Percentiles rank a stretch among this genome's conserved stretches.
These are phyloP conservation scores for Taenaris catops DNA, from an alignment of 2,888 invertebrate species.

Conservation along the genomic window DNA sequence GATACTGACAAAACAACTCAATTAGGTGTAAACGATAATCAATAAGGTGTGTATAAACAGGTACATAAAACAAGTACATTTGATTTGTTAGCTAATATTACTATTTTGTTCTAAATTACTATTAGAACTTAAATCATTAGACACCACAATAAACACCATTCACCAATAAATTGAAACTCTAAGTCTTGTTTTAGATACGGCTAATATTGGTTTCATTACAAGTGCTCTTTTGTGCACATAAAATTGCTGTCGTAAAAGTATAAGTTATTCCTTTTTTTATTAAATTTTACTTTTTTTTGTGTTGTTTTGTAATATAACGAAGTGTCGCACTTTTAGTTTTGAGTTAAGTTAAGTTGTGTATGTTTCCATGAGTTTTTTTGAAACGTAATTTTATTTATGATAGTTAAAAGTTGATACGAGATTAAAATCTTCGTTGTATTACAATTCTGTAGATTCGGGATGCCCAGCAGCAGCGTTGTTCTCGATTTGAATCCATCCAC, in stretches of 20 bases:
- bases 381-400: too few relatives aligned
- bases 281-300: slow-evolving; percentile 13
- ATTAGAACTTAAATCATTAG: too few relatives aligned
- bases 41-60: slow-evolving; percentile 12
- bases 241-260: slow-evolving; percentile 9
- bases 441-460: slow-evolving; percentile 50
- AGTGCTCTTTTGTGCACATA: slow-evolving; percentile 15
- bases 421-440: slow-evolving; percentile 24
- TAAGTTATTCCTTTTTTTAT: slow-evolving; percentile 1
- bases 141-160: background rate
- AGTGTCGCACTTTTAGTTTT: slow-evolving; percentile 1
- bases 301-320: slow-evolving; percentile 19
- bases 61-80: slow-evolving; percentile 1
- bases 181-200: slow-evolving; percentile 19
- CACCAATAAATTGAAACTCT: background rate
- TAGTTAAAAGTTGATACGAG: too few relatives aligned
- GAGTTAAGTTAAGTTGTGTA: too few relatives aligned
- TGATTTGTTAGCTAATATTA: background rate
- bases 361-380: too few relatives aligned
- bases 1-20: slow-evolving; percentile 3
- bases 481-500: slow-evolving; percentile 42
- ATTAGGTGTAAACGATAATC: background rate
- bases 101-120: too few relatives aligned
- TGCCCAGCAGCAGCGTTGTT: slow-evolving; percentile 57
- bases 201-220: slow-evolving; percentile 8